These are phyloP conservation scores for Pseudotriccus pelzelni DNA, from an alignment of 2,797 vertebrate genomes.

Conservation along the genomic window DNA sequence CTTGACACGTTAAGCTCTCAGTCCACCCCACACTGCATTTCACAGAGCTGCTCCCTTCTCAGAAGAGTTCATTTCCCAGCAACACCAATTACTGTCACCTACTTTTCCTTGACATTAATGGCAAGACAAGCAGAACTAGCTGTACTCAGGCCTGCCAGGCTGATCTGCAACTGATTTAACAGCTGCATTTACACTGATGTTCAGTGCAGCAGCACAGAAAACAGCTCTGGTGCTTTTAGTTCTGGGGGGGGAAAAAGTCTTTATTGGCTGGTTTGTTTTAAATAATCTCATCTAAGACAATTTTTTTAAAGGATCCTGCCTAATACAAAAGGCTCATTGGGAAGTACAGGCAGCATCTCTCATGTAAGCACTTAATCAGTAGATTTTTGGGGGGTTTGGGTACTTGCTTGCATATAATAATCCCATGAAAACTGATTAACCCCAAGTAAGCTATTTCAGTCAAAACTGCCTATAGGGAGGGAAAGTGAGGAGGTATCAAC, in stretches of 20 bases:
- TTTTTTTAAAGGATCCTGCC: not conserved
- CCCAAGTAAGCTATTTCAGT: not conserved
- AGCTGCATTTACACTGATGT: not conserved
- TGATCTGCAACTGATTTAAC: constrained; percentile 6
- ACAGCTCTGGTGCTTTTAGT: not conserved
- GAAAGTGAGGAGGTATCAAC: not conserved
- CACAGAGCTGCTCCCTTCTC: not conserved
- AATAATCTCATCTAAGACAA: not conserved
- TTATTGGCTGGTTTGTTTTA: not conserved
- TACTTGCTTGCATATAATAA: not conserved
- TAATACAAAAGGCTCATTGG: not conserved
- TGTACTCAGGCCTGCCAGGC: constrained; percentile 30
- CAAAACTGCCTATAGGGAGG: not conserved
- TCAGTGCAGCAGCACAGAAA: not conserved
- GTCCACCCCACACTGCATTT: rapidly evolving
- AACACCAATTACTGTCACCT: constrained; percentile 51
- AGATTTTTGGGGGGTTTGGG: not conserved
- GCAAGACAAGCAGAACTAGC: constrained; percentile 38
- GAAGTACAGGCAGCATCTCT: not conserved
- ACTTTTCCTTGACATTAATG: not conserved
- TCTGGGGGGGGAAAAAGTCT: not conserved
- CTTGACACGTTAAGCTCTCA: not conserved
- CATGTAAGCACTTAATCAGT: not conserved
- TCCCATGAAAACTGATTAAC: not conserved
- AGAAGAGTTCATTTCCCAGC: constrained; percentile 18